Evolutionary conservation across 64 coral and sea anemone genomes (phyloP).

Genomic region (Pachyseris speciosa): DNA sequence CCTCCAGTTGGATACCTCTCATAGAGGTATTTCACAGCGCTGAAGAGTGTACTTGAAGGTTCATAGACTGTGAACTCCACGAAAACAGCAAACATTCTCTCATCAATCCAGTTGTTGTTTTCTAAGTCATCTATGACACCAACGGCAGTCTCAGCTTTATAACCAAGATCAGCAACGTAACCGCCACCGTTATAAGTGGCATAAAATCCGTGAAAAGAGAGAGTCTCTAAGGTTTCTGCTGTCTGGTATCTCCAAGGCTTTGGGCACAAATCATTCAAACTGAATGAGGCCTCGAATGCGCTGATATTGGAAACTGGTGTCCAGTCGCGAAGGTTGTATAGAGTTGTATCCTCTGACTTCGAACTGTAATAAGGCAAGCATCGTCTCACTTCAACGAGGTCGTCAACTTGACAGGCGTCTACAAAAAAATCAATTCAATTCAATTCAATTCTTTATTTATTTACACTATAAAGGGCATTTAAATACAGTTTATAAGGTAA

Average conservation of each 20-base stretch:
- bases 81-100: constrained; percentile 45
- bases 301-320: not conserved
- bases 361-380: constrained; percentile 53
- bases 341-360: constrained; percentile 18
- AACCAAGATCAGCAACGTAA: constrained; percentile 82
- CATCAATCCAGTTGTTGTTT: constrained; percentile 64
- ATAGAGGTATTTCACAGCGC: constrained; percentile 62
- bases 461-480: too few relatives aligned
- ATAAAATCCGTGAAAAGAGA: constrained; percentile 46
- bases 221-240: constrained; percentile 9
- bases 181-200: constrained; percentile 66
- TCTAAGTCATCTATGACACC: constrained; percentile 16
- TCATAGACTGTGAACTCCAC: constrained; percentile 78
- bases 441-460: too few relatives aligned
- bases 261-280: constrained; percentile 42
- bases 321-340: constrained; percentile 58
- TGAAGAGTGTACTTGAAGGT: constrained; percentile 69
- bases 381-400: not conserved
- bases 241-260: constrained; percentile 70
- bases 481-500: too few relatives aligned
- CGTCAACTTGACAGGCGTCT: not conserved
- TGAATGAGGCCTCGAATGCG: not conserved
- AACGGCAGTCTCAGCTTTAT: constrained; percentile 36
- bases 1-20: constrained; percentile 64
- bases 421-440: too few relatives aligned